Percentiles rank a stretch among this genome's conserved stretches.
phyloP scores from a whole-genome alignment of 2,888 invertebrate species.

The Junonia oenone region DNA sequence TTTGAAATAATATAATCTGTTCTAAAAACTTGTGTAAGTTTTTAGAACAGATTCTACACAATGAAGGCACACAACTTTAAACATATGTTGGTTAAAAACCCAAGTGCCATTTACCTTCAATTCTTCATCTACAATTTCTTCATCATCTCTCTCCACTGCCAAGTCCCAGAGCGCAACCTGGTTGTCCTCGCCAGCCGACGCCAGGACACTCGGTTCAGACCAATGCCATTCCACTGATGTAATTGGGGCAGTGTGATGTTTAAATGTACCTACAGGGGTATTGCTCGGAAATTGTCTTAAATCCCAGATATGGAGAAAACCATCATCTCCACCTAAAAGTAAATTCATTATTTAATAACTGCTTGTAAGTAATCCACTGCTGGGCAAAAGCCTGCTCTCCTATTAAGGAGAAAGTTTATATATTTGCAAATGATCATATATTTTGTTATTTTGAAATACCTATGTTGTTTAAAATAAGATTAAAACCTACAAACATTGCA shows the following conservation, averaged over 20 bases:
- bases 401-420: too few relatives aligned
- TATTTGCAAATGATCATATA: too few relatives aligned
- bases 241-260: slow-evolving; percentile 95
- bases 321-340: slow-evolving; percentile 95
- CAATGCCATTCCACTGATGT: slow-evolving; percentile 99
- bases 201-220: slow-evolving; percentile 94
- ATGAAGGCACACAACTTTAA: too few relatives aligned
- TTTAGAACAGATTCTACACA: too few relatives aligned
- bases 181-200: slow-evolving; percentile 95
- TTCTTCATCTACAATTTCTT: slow-evolving; percentile 77
- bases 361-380: too few relatives aligned
- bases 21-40: too few relatives aligned
- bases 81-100: too few relatives aligned
- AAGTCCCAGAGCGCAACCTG: slow-evolving; percentile 98
- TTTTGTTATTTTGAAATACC: too few relatives aligned
- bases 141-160: slow-evolving; percentile 90
- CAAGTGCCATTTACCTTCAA: slow-evolving; percentile 59
- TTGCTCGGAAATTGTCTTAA: slow-evolving; percentile 89
- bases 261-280: slow-evolving; percentile 94
- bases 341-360: not conserved
- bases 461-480: too few relatives aligned
- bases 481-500: not conserved
- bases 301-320: slow-evolving; percentile 96
- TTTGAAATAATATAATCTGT: too few relatives aligned
- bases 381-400: too few relatives aligned